phyloP scores from a whole-genome alignment of 2,888 invertebrate species.

The Rhaphigaster nebulosa region DNA sequence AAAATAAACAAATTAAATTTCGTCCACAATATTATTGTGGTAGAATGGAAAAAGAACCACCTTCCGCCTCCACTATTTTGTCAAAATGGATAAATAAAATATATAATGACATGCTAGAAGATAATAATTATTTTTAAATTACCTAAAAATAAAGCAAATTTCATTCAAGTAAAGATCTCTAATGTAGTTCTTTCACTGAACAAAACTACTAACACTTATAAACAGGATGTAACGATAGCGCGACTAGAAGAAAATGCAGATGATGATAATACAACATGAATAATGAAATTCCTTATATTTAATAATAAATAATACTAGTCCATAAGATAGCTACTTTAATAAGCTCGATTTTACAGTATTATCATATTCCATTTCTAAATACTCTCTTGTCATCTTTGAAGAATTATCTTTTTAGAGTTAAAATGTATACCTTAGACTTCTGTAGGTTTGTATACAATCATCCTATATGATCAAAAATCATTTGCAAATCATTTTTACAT shows the following conservation, averaged over 20 bases:
- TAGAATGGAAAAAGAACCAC: conserved; percentile 9
- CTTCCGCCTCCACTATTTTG: conserved; percentile 50
- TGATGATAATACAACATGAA: neutral
- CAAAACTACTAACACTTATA: neutral
- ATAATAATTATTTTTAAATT: neutral
- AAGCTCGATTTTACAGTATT: too few relatives aligned
- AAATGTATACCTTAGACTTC: too few relatives aligned
- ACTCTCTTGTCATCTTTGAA: too few relatives aligned
- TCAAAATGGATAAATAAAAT: neutral
- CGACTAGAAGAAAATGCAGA: neutral
- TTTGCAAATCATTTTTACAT: too few relatives aligned
- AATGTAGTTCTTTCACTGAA: neutral
- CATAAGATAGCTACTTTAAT: too few relatives aligned
- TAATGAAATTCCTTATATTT: neutral
- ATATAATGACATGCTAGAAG: conserved; percentile 3
- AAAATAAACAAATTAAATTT: neutral
- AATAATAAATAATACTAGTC: neutral
- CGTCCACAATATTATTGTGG: neutral
- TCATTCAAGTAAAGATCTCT: neutral
- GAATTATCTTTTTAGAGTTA: too few relatives aligned
- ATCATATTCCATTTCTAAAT: too few relatives aligned
- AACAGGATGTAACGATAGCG: neutral
- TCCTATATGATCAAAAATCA: too few relatives aligned
- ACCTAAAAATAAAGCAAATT: neutral
- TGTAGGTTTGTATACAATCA: too few relatives aligned